phyloP scores from a whole-genome alignment of 2,113 vertebrate species.

The Ursus arctos region DNA sequence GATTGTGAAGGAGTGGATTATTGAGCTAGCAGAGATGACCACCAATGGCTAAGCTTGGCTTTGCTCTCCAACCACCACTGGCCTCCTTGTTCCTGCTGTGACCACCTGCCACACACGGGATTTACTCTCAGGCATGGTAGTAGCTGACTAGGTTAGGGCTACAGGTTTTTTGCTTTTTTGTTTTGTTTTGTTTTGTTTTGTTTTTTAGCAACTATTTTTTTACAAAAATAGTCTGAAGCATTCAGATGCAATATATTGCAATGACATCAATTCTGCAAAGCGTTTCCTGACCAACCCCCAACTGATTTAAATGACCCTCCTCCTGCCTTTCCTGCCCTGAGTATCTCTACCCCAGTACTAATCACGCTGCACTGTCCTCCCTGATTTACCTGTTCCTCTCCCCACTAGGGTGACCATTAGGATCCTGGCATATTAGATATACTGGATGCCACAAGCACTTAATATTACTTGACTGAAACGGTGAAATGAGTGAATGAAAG shows the following conservation, averaged over 20 bases:
- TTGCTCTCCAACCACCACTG: not conserved
- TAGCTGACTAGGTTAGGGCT: not conserved
- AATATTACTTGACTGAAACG: not conserved
- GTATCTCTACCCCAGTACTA: not conserved
- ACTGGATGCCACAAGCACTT: not conserved
- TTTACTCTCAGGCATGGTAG: not conserved
- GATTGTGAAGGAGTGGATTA: not conserved
- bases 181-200: not conserved
- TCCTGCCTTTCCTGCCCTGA: not conserved
- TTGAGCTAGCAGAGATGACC: not conserved
- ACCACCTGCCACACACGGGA: not conserved
- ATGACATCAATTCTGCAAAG: not conserved
- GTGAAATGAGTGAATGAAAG: not conserved
- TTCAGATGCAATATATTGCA: not conserved
- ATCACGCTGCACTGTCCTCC: not conserved
- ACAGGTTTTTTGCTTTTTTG: not conserved
- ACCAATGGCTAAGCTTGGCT: too few species aligned
- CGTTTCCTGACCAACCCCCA: not conserved
- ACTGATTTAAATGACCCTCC: not conserved
- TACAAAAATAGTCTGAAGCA: not conserved
- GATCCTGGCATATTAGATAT: not conserved
- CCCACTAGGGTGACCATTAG: not conserved
- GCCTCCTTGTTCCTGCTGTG: not conserved
- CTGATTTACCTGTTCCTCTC: not conserved
- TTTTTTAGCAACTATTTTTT: not conserved